Base-by-base conservation (phyloP, 2,797 vertebrate genomes). In the Spea hammondii region DNA sequence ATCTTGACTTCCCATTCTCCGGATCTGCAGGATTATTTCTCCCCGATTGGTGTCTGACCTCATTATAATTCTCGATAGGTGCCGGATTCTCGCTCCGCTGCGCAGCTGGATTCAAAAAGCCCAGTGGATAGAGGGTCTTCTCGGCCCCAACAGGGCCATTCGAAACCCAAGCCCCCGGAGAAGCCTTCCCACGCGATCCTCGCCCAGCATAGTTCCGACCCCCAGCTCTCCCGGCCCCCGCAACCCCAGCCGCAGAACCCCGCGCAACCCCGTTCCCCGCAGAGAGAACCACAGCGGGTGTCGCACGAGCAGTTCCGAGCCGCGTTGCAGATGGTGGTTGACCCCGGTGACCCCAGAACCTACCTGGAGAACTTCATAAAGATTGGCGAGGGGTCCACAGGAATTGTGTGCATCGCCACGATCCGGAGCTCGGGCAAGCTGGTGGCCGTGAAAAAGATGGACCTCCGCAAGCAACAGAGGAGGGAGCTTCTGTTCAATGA, bases 221-320 rank as follows among this genome's bases (percentile, higher is more conserved):
- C 88, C 14, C 85, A 90, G 11, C 82, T 89, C 0, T 83, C 86
- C 1, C 80, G 73, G 0, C 83, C 83, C 11, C 60, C 66, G 5
- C 77, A 78, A 32, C 7, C 9, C 55, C 80, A 85, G 12, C 78
- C 74, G 0, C 72, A 55, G 1, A 83, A 77, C 0, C 79, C 83
- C 5, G 84, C 89, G 0, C 93, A 93, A 67, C 92, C 91, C 4
- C 91, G 90, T 12, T 96, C 95, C 0, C 95, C 95, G 0, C 95
- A 96, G 78, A 89, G 93, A 4, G 96, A 97, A 65, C 96, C 96
- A 0, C 96, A 97, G 78, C 91, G 96, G 0, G 96, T 98, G 44
- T 98, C 97, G n/a, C 97, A 98, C 0, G 97, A 98, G 91, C 97
- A 99, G 88, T 99, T 98, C 85, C 91, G 96, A 50, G 95, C 96